Conservation (phyloP, 2,113 vertebrate species). For the Ceyx cyanopectus region DNA sequence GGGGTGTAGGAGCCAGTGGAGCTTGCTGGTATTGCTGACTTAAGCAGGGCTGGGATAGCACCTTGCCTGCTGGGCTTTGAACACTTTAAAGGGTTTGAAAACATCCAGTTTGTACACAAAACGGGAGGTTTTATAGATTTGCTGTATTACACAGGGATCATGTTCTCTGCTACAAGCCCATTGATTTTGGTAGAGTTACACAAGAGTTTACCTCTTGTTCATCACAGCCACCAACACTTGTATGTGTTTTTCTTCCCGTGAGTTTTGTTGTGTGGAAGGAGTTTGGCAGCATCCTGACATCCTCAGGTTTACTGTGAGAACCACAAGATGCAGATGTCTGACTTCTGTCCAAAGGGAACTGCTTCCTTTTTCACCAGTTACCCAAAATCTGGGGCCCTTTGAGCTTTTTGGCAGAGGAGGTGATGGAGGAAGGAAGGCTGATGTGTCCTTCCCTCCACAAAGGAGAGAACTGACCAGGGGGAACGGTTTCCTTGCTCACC, state of each 20-base stretch:
- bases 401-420: neutral
- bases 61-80: neutral
- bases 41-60: neutral
- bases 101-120: neutral
- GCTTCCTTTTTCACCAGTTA: neutral
- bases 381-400: neutral
- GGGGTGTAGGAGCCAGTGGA: neutral
- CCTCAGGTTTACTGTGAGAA: neutral
- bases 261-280: neutral
- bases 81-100: neutral
- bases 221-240: neutral
- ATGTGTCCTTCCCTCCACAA: neutral
- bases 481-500: neutral
- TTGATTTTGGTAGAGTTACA: neutral
- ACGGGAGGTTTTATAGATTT: neutral
- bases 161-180: neutral
- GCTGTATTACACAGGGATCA: neutral
- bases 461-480: neutral
- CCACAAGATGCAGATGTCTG: neutral
- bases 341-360: neutral
- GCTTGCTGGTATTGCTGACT: neutral
- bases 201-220: neutral
- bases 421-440: neutral
- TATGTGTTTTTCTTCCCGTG: neutral
- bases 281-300: neutral